phyloP scores from a whole-genome alignment of 1,140 invertebrate genomes.

The Camponotus vicinus region DNA sequence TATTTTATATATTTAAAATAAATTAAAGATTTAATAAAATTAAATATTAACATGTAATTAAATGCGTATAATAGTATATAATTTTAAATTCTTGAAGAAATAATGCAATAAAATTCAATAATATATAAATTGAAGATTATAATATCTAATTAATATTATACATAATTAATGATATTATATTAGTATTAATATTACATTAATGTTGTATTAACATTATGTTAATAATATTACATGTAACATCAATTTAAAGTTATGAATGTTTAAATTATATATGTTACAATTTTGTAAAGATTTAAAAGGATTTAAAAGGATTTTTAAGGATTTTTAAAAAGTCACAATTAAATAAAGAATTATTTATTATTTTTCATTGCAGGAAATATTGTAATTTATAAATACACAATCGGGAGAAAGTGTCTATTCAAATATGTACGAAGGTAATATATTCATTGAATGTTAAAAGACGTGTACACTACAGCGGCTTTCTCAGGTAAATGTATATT shows the following conservation, averaged over 20 bases:
- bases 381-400: not conserved
- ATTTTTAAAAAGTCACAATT: too few relatives aligned
- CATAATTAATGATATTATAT: too few relatives aligned
- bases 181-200: too few relatives aligned
- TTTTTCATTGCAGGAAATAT: not conserved
- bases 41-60: not conserved
- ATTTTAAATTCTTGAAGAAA: not conserved
- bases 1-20: not conserved
- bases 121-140: not conserved
- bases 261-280: too few relatives aligned
- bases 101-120: not conserved
- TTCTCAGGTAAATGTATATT: slow-evolving; percentile 20
- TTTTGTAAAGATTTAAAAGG: too few relatives aligned
- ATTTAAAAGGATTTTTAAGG: too few relatives aligned
- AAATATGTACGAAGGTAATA: too few relatives aligned
- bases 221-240: too few relatives aligned
- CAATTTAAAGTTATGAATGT: not conserved
- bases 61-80: not conserved
- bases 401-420: not conserved
- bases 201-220: too few relatives aligned
- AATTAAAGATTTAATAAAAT: not conserved
- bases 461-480: not conserved
- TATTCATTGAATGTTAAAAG: not conserved
- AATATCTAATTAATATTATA: not conserved
- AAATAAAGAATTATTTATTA: not conserved